Evolutionary conservation across 1,140 invertebrate species (phyloP), one percentile per base, ranked within the genome.

Genomic region (Trypoxylus dichotomus): DNA sequence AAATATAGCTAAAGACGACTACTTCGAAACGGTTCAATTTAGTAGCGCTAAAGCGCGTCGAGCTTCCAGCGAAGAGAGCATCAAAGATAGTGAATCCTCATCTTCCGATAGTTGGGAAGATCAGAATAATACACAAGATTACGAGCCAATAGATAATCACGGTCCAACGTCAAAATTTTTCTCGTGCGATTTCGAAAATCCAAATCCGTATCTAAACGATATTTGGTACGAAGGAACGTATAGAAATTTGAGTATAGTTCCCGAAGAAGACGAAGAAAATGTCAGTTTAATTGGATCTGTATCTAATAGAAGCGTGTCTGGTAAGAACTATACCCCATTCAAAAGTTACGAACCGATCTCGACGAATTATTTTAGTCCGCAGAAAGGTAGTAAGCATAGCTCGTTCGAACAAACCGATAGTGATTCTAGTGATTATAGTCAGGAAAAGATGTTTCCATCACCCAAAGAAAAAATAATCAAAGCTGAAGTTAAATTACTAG

Each of bases 401-500:
- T 27, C 21, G 25, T 68, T 37, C 11, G 54, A 37, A n/a, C 60
- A 77, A 37, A 54, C 37, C 41, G 76, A 73, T 15, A 58, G 60
- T 72, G 63, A 77, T 24, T 76, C 72, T 19, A 73, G 71, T 47
- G 80, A 81, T 29, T 74, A 68, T 19, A 78, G 27, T 43, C 32
- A 25, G 10, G 74, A 76, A 8, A 41, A 41, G 15, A 63, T 75
- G 58, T 73, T 2, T 72, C 42, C n/a, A 27, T 13, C 15, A 29
- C 78, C 21, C 24, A 78, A 32, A 85, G 81, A 86, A 27, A 84
- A 81, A 77, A 27, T 81, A 24, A 82, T 85, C 0, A 86, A 85
- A 79, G 88, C 88, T 54, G 88, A 89, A 81, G 86, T 89, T 11
- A 90, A 89, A 82, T 82, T 90, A 2, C 78, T 89, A 47, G 88